A percentile compares a stretch with the other conserved stretches of the same genome.
These are phyloP conservation scores for Arrhamphus sclerolepis DNA, from an alignment of 2,797 vertebrate species.

Conservation along the genomic window DNA sequence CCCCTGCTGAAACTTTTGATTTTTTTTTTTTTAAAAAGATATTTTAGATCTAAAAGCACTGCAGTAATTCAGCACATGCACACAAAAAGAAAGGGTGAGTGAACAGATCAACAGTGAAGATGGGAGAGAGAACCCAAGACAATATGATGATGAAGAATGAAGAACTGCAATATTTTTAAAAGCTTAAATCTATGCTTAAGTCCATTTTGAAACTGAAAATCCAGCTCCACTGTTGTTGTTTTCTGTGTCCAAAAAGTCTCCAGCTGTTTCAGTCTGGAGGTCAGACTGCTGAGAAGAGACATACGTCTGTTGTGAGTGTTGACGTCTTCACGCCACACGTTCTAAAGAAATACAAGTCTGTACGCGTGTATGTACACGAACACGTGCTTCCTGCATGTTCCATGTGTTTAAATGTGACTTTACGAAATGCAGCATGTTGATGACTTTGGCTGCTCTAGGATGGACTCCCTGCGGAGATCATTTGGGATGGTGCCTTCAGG, in stretches of 20 bases:
- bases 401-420: constrained; percentile 11
- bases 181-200: constrained; percentile 14
- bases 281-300: constrained; percentile 36
- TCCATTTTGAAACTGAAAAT: constrained; percentile 22
- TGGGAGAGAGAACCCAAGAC: too few relatives aligned
- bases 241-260: constrained; percentile 9
- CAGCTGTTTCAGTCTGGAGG: constrained; percentile 13
- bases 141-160: neutral
- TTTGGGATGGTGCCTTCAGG: constrained; percentile 78
- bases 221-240: constrained; percentile 17
- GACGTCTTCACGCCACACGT: neutral
- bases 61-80: constrained; percentile 21
- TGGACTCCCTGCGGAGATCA: constrained; percentile 84
- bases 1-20: constrained; percentile 8
- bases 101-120: neutral
- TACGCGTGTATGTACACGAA: neutral
- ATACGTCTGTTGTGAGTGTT: constrained; percentile 29
- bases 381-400: constrained; percentile 1
- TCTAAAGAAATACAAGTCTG: constrained; percentile 26
- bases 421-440: constrained; percentile 86
- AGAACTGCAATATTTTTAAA: constrained; percentile 3
- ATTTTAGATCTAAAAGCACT: constrained; percentile 38
- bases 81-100: constrained; percentile 8
- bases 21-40: neutral
- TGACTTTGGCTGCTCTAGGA: constrained; percentile 83